Evolutionary conservation across 2,113 vertebrate genomes (phyloP).

Genomic region (Psephotus haematonotus): DNA sequence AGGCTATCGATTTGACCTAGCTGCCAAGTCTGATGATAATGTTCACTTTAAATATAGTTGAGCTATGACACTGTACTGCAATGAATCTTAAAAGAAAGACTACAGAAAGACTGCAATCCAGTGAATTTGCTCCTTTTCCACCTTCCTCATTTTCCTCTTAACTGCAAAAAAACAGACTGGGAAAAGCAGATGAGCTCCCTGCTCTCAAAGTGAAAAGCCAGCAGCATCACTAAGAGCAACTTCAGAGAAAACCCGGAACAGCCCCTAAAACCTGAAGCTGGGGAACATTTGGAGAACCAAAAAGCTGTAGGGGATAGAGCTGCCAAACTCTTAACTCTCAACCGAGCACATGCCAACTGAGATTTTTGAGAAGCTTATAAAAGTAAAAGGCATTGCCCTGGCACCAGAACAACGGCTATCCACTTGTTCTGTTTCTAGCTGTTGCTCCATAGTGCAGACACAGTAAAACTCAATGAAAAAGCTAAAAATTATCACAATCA

Average conservation of each 20-base stretch:
- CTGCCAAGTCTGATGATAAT: neutral
- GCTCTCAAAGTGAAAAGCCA: neutral
- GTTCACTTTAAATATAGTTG: neutral
- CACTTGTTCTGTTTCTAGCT: neutral
- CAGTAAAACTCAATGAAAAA: neutral
- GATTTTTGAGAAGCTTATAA: neutral
- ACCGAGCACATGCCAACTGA: neutral
- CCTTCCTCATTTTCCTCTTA: neutral
- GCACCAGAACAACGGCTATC: neutral
- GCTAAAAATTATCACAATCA: neutral
- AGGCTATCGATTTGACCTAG: neutral
- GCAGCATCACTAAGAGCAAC: neutral
- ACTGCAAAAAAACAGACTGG: neutral
- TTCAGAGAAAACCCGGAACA: neutral
- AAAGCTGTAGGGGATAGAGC: neutral
- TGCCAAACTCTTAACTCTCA: neutral
- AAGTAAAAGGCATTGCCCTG: neutral
- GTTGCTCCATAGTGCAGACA: neutral
- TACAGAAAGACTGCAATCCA: neutral
- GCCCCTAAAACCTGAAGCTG: neutral
- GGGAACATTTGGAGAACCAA: neutral
- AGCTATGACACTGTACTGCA: neutral
- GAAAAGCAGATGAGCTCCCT: neutral
- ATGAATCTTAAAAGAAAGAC: neutral
- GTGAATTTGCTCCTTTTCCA: neutral